Base-by-base conservation (phyloP, 2,113 vertebrate genomes). In the Microcebus murinus region DNA sequence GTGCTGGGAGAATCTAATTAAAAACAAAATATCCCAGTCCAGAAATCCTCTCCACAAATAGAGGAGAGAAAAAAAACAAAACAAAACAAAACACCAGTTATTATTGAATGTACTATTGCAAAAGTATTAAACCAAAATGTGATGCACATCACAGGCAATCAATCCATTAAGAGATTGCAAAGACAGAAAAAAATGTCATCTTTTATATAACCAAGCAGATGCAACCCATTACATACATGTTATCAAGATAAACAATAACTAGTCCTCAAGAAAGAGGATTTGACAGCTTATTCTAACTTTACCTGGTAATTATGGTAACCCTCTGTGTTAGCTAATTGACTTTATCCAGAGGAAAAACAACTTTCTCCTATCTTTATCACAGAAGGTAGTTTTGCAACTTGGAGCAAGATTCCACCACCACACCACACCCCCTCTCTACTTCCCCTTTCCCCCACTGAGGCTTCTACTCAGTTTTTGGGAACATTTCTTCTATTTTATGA, bases 21-120 rank as follows among this genome's bases (percentile, higher is more conserved):
- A 84, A 80, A 85, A 84, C 0, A 65, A 86, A 74, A 52, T 83
- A 9, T 73, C 34, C 18, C 12, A 50, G 34, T 52, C 48, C 36
- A 70, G 50, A 86, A 77, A 94, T 84, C 55, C 48, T 87, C 50
- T 87, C 67, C 42, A 61, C 48, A 77, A 96, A 92, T 7, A 6
- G 18, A 31, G 13, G 67, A 73, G 55, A 48, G 23, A 9, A 73
- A 18, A 27, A 12, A 61, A 45, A 12, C 59, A 55, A 57, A 67
- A 3, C 23, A 39, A 39, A 39, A 39, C 39, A 42, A 42, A 42
- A 42, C 45, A 45, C 45, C 45, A 45, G 84, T 14, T 42, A 50
- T 71, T 92, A 74, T 55, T 94, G 57, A 94, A 42, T 39, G 52
- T 42, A 50, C 65, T 92, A 74, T 55, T 94, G 57, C 91, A 42